A percentile compares a stretch with the other conserved stretches of the same genome.
Evolutionary conservation across 1,140 invertebrate genomes (phyloP).

Genomic region (Polyergus mexicanus): DNA sequence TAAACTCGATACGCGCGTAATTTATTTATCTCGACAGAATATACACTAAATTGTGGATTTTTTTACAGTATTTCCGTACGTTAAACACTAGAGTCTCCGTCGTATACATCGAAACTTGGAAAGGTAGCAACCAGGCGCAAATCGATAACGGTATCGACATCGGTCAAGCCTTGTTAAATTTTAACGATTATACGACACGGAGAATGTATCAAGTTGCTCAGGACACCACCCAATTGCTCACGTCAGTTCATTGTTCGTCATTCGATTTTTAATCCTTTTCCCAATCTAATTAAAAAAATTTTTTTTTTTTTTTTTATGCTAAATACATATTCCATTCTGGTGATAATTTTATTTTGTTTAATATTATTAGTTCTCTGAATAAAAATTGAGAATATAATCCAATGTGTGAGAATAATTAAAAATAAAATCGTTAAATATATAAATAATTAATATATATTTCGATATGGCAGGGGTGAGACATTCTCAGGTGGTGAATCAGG

Average conservation of each 20-base stretch:
- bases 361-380: not conserved
- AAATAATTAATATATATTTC: not conserved
- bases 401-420: not conserved
- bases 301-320: not conserved
- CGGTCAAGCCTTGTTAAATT: constrained; percentile 93
- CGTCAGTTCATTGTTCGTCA: constrained; percentile 89
- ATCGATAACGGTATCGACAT: constrained; percentile 95
- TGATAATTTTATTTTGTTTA: not conserved
- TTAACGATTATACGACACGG: constrained; percentile 95
- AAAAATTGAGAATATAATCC: not conserved
- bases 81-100: constrained; percentile 97
- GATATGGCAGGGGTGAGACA: constrained; percentile 90
- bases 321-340: not conserved
- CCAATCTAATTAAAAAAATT: not conserved
- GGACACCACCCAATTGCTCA: constrained; percentile 96
- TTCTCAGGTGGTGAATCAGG: constrained; percentile 95
- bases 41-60: constrained; percentile 23
- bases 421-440: constrained; percentile 15
- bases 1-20: constrained; percentile 79
- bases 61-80: constrained; percentile 94
- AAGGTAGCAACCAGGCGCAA: constrained; percentile 93
- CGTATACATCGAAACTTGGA: constrained; percentile 98
- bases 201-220: constrained; percentile 94
- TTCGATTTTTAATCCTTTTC: not conserved
- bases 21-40: not conserved